Conservation (phyloP, 35 echinoderm and acorn worm genomes). For the Chiridota heheva region DNA sequence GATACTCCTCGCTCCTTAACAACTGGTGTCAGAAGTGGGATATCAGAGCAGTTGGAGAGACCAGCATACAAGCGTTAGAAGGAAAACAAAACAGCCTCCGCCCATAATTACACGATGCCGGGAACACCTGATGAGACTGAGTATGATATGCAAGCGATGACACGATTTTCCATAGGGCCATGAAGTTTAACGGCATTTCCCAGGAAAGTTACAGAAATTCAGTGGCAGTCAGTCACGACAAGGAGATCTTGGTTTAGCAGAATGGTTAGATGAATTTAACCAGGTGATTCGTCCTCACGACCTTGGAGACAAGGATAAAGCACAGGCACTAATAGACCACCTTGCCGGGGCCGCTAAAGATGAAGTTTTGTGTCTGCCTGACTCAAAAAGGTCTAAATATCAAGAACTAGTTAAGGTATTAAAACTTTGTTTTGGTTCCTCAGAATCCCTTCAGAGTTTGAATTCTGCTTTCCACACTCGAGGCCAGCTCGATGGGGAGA, state of each 20-base stretch:
- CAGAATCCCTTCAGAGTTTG: slow-evolving; percentile 24
- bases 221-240: background rate
- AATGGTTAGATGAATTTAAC: slow-evolving; percentile 50
- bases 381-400: background rate
- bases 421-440: slow-evolving; percentile 31
- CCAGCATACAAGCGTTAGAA: too few relatives aligned
- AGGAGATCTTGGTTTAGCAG: slow-evolving; percentile 3
- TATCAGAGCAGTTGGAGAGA: too few relatives aligned
- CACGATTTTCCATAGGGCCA: slow-evolving; percentile 20
- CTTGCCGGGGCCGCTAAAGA: slow-evolving; percentile 29
- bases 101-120: too few relatives aligned
- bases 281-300: background rate
- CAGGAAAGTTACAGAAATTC: slow-evolving; percentile 1
- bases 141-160: too few relatives aligned
- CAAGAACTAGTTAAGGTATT: background rate
- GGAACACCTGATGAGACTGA: too few relatives aligned
- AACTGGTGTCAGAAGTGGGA: too few relatives aligned
- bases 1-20: too few relatives aligned
- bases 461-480: slow-evolving; percentile 35
- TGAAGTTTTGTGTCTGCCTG: slow-evolving; percentile 19
- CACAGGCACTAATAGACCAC: slow-evolving; percentile 17
- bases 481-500: slow-evolving; percentile 18
- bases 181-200: slow-evolving; percentile 15
- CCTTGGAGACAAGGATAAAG: slow-evolving; percentile 13
- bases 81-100: too few relatives aligned